Conservation (phyloP, 2,113 vertebrate genomes). For the Oostethus manadensis region DNA sequence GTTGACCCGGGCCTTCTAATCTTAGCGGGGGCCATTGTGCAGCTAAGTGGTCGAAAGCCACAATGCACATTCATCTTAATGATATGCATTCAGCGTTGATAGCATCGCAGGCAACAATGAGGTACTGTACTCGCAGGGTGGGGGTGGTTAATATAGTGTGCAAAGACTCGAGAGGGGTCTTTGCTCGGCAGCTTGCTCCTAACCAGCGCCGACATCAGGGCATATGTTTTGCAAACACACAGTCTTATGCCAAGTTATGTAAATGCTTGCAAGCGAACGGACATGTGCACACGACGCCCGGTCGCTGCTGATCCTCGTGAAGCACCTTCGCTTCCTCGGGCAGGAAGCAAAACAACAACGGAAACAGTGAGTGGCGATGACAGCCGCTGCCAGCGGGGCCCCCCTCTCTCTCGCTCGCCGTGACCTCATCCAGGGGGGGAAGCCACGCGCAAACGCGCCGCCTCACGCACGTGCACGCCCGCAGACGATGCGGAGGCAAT, state of each 20-base stretch:
- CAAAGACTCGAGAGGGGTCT: conserved; percentile 18
- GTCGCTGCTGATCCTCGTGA: conserved; percentile 49
- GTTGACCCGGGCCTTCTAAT: conserved; percentile 23
- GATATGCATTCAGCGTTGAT: not conserved
- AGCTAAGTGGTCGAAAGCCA: conserved; percentile 1
- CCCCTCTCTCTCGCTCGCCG: conserved; percentile 39
- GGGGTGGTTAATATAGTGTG: conserved; percentile 47
- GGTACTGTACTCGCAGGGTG: conserved; percentile 22
- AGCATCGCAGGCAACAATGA: conserved; percentile 1
- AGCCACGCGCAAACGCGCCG: conserved; percentile 4
- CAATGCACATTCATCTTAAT: not conserved
- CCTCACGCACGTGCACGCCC: conserved; percentile 1
- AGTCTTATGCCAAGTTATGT: conserved; percentile 21
- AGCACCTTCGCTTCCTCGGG: conserved; percentile 57
- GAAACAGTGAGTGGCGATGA: conserved; percentile 62
- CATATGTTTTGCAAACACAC: conserved; percentile 33
- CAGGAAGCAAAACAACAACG: conserved; percentile 60
- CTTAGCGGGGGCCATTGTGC: conserved; percentile 4
- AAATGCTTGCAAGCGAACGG: conserved; percentile 32
- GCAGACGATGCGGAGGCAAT: conserved; percentile 45
- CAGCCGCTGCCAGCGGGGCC: conserved; percentile 60
- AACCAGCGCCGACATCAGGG: conserved; percentile 16
- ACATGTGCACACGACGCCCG: conserved; percentile 38
- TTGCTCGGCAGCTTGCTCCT: conserved; percentile 16
- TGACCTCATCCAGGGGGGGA: conserved; percentile 55